These are phyloP conservation scores for Spizaetus ornatus DNA, from an alignment of 2,113 vertebrate genomes.

Conservation along the genomic window DNA sequence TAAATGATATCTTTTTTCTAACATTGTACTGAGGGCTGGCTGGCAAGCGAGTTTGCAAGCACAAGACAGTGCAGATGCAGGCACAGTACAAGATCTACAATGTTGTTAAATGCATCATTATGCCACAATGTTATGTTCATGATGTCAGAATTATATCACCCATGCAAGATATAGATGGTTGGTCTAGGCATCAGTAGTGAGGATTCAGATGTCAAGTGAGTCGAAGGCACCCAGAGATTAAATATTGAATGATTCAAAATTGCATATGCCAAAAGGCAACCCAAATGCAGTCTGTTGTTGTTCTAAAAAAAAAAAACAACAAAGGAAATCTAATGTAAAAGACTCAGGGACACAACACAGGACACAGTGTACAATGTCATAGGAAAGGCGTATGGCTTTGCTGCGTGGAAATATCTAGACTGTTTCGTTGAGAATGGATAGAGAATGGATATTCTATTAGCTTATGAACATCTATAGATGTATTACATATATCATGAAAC, in stretches of 20 bases:
- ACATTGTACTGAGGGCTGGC: background rate
- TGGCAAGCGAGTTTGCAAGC: background rate
- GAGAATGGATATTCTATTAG: background rate
- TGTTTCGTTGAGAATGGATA: background rate
- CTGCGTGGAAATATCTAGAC: background rate
- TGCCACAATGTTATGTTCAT: background rate
- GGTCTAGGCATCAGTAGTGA: background rate
- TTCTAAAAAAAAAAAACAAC: background rate
- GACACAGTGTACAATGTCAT: background rate
- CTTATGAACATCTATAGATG: background rate
- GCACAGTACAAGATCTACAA: background rate
- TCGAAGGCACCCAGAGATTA: background rate
- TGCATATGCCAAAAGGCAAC: background rate
- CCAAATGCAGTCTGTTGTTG: background rate
- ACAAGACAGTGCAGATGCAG: background rate
- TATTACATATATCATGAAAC: background rate
- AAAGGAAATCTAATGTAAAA: background rate
- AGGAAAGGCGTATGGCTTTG: background rate
- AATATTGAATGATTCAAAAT: background rate
- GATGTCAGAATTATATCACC: background rate
- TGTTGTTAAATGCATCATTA: background rate
- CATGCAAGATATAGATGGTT: background rate
- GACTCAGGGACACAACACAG: background rate
- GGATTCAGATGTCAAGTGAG: background rate
- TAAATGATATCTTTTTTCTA: background rate